Conservation (phyloP, 2,113 vertebrate genomes). For the Hydrochoerus hydrochaeris region DNA sequence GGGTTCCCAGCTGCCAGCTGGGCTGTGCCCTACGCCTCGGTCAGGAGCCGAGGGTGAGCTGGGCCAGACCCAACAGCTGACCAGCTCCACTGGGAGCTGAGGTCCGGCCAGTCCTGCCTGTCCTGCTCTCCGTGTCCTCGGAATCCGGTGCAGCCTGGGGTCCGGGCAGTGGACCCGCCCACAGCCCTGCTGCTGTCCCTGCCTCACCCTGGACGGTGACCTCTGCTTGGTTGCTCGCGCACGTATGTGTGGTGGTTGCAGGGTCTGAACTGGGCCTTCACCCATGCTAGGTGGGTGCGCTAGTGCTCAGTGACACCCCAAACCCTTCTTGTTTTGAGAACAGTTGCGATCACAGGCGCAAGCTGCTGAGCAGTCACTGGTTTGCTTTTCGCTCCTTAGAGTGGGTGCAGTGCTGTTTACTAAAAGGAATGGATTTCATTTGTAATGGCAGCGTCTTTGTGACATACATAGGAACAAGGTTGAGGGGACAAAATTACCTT, state of each 20-base stretch:
- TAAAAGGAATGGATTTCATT: neutral
- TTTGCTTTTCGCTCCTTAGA: neutral
- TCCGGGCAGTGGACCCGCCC: too few relatives aligned
- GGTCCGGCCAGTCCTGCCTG: too few relatives aligned
- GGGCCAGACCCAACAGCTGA: too few relatives aligned
- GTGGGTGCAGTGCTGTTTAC: neutral
- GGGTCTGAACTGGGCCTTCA: neutral
- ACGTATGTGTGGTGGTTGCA: neutral
- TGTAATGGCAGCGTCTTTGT: neutral
- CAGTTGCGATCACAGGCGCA: neutral
- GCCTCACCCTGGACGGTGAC: neutral
- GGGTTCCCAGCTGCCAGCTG: too few relatives aligned
- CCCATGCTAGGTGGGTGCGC: neutral
- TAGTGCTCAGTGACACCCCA: neutral
- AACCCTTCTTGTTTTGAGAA: neutral
- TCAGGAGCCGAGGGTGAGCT: too few relatives aligned
- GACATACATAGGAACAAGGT: neutral
- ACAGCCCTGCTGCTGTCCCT: too few relatives aligned
- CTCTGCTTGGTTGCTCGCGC: neutral
- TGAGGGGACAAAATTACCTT: neutral
- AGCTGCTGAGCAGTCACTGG: neutral
- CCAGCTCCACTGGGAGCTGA: too few relatives aligned
- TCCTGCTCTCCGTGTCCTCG: too few relatives aligned
- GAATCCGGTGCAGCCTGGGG: too few relatives aligned
- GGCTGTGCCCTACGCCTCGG: too few relatives aligned